Evolutionary conservation across 2,888 invertebrate species (phyloP), one percentile per base, ranked within the genome.

Genomic region (Ernsta delagoae): DNA sequence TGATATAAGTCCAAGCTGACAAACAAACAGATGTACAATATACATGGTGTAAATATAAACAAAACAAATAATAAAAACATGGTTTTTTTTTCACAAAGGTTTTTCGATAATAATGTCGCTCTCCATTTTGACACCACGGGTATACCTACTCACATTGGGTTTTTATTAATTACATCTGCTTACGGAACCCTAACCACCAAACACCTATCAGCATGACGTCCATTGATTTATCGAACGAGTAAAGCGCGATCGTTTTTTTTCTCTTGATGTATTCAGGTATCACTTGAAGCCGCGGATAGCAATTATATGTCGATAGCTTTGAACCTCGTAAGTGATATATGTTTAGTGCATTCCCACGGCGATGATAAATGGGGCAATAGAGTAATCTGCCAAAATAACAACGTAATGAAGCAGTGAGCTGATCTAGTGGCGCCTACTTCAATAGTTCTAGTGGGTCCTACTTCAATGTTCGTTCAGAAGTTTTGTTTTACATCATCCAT

Each of bases 141-240:
- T 16, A 16, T 16, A 16, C 16, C 16, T 16, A 16, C 16, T 16
- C 16, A 16, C 16, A 16, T 16, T 16, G 16, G 16, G 16, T 16
- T 16, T 16, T 16, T 16, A 16, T 16, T 16, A 16, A 16, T 16
- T 16, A 43, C 43, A 5, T 16, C 4, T 34, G n/a, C 53, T 3
- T 41, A 8, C 54, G 43, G 64, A 56, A 54, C 64, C 12, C 56
- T 34, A 64, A 56, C 43, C 78, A 78, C 78, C 75, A 75, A 62
- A 75, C 78, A 81, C 68, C 67, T 70, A 73, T 75, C 89, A 83
- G 75, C 90, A 89, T 90, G 90, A 82, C 80, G 87, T 83, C 88
- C 53, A 60, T 69, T 76, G 76, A 76, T 76, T 75, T 76, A 76
- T 76, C 69, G 75, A 68, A 24, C 24, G 56, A 62, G 67, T 68